Evolutionary conservation across 37 sponge, comb jelly and placozoan species (phyloP).

Genomic region (Oopsacas minuta): DNA sequence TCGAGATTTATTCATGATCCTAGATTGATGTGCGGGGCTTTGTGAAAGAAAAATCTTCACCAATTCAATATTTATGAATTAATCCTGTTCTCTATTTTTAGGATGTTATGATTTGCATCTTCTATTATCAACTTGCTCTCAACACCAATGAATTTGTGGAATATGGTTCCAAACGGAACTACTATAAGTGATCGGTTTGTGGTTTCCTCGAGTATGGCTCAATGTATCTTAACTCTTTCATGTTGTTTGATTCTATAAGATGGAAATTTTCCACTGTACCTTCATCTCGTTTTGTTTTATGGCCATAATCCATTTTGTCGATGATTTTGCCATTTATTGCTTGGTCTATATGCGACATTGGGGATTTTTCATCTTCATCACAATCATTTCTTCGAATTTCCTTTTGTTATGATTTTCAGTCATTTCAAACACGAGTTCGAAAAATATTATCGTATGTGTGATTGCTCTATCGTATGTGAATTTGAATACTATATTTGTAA

Average conservation of each 20-base stretch:
- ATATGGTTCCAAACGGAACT: not conserved
- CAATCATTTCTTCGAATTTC: not conserved
- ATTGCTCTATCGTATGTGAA: too few species aligned
- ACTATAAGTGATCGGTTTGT: conserved; percentile 3
- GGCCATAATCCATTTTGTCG: not conserved
- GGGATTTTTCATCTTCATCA: not conserved
- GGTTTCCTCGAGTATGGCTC: not conserved
- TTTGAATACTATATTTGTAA: too few species aligned
- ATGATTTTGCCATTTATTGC: not conserved
- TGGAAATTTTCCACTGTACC: not conserved
- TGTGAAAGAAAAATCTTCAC: not conserved
- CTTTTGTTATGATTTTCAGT: not conserved
- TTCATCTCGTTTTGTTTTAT: conserved; percentile 2
- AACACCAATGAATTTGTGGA: not conserved
- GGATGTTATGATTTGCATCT: not conserved
- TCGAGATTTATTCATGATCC: not conserved
- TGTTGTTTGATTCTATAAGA: not conserved
- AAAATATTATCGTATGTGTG: not conserved
- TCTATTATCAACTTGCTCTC: not conserved
- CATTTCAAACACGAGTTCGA: not conserved
- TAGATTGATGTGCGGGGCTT: not conserved
- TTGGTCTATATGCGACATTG: not conserved
- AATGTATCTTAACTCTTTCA: conserved; percentile 8
- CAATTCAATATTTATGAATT: conserved; percentile 7
- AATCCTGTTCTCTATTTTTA: not conserved